phyloP scores from a whole-genome alignment of 2,888 invertebrate species.

The Stenotaenia linearis region DNA sequence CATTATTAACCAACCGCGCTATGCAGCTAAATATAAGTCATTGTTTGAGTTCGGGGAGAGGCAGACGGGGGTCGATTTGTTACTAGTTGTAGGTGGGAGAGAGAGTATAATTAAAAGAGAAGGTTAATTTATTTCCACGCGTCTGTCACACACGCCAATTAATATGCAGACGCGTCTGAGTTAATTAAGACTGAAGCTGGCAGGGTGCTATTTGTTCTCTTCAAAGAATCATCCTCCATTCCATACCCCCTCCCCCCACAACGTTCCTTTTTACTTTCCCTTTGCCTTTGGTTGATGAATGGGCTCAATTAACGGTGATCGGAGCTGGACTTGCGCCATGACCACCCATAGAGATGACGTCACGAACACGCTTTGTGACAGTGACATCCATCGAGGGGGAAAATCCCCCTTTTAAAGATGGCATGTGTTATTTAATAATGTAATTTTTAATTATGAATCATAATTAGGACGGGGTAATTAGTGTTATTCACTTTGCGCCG shows the following conservation, averaged over 20 bases:
- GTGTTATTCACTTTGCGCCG: slow-evolving; percentile 10
- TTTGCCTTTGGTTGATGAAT: neutral
- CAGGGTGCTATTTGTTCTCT: slow-evolving; percentile 26
- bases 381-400: neutral
- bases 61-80: neutral
- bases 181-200: slow-evolving; percentile 23
- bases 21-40: too few relatives aligned
- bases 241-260: neutral
- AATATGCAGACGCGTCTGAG: slow-evolving; percentile 26
- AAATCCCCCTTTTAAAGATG: neutral
- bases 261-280: neutral
- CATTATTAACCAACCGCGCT: too few relatives aligned
- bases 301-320: neutral
- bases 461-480: slow-evolving; percentile 12
- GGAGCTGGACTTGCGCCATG: neutral
- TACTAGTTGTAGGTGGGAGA: slow-evolving; percentile 15
- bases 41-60: neutral
- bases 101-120: slow-evolving; percentile 10
- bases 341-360: slow-evolving; percentile 2
- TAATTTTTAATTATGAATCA: slow-evolving; percentile 11
- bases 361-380: neutral
- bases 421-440: neutral
- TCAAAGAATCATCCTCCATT: neutral
- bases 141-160: slow-evolving; percentile 26
- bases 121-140: slow-evolving; percentile 19